These are phyloP conservation scores for Drosophila suboccidentalis DNA, from an alignment of 2,888 invertebrate species.

Conservation along the genomic window DNA sequence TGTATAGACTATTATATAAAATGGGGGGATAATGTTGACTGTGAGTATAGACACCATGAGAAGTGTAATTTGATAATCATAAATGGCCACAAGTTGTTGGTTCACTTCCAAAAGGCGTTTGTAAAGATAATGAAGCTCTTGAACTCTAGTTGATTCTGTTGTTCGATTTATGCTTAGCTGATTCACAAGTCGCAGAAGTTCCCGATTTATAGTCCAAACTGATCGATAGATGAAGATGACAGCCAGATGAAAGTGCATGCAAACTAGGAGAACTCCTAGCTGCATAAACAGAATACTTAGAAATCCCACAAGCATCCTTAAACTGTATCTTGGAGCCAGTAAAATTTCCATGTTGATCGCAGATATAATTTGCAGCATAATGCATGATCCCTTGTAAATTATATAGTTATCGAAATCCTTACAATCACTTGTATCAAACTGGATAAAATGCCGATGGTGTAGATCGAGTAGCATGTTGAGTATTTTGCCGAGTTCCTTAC, in stretches of 20 bases:
- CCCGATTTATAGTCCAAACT: conserved; percentile 49
- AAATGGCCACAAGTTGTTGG: conserved; percentile 12
- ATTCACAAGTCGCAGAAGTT: conserved; percentile 29
- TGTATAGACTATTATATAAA: too few species aligned
- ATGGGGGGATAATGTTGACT: too few species aligned
- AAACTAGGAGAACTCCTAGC: conserved; percentile 21
- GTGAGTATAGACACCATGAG: too few species aligned
- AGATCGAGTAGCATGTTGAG: too few species aligned
- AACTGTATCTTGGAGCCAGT: not conserved
- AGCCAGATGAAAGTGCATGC: conserved; percentile 45
- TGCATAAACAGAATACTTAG: not conserved
- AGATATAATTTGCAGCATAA: too few species aligned
- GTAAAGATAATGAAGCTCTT: conserved; percentile 24
- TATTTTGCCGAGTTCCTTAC: too few species aligned
- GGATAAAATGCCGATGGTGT: too few species aligned
- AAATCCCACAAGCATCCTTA: not conserved
- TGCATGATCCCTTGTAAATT: too few species aligned
- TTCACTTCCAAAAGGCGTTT: conserved; percentile 35
- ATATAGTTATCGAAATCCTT: too few species aligned
- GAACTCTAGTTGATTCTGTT: not conserved
- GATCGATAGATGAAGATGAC: conserved; percentile 46
- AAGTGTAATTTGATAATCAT: too few species aligned
- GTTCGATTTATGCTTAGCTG: not conserved
- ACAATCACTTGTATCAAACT: too few species aligned
- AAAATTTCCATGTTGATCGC: too few species aligned